Conservation (phyloP, 2,797 vertebrate species). For the Dendrocincla fuliginosa region DNA sequence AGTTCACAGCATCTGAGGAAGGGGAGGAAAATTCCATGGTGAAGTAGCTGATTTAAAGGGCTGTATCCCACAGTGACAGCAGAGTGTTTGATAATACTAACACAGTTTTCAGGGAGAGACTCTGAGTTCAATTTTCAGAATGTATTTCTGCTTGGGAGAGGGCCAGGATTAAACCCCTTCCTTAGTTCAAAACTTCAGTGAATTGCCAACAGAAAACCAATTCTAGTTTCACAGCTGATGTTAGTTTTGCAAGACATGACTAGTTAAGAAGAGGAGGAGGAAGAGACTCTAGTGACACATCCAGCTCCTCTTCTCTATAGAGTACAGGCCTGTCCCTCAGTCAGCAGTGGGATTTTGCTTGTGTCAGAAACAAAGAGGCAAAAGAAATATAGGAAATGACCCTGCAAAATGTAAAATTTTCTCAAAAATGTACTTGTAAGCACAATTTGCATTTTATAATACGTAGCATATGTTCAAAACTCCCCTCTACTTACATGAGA, state of each 20-base stretch:
- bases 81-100: background rate
- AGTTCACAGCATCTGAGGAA: conserved; percentile 54
- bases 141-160: background rate
- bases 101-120: background rate
- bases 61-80: background rate
- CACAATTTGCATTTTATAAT: background rate
- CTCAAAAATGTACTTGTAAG: background rate
- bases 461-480: background rate
- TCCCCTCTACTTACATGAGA: rapidly evolving
- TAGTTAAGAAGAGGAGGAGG: background rate
- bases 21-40: conserved; percentile 53
- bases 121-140: background rate
- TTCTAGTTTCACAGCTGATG: background rate
- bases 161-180: background rate
- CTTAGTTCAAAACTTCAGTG: background rate
- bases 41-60: conserved; percentile 47
- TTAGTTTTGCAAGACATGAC: background rate
- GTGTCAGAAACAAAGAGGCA: background rate
- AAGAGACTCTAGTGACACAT: background rate
- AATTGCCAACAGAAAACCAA: background rate
- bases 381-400: background rate
- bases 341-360: background rate
- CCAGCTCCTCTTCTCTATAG: background rate
- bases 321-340: background rate
- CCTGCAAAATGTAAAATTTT: background rate